A percentile compares a stretch with the other conserved stretches of the same genome.
Conservation (phyloP, 2,113 vertebrate genomes). For the Candoia aspera region DNA sequence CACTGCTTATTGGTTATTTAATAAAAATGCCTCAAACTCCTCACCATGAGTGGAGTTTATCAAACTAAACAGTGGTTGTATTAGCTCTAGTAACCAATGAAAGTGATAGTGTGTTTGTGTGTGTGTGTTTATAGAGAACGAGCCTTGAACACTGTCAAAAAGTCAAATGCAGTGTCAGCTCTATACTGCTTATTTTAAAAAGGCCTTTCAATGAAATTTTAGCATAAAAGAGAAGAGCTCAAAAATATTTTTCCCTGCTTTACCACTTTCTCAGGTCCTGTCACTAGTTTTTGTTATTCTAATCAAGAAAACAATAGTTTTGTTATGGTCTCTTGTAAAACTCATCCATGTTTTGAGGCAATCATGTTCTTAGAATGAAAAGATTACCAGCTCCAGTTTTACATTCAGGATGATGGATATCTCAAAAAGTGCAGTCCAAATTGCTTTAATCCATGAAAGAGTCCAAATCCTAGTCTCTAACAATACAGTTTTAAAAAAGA, state of each 20-base stretch:
- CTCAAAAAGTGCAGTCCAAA: not conserved
- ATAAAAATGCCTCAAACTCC: not conserved
- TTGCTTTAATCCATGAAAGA: not conserved
- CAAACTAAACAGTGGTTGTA: not conserved
- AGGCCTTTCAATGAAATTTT: not conserved
- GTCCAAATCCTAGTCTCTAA: not conserved
- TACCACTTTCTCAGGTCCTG: not conserved
- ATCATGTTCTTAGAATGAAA: not conserved
- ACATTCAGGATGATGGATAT: not conserved
- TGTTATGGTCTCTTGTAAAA: constrained; percentile 19
- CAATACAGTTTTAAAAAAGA: not conserved
- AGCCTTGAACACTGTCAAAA: not conserved
- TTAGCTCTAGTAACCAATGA: not conserved
- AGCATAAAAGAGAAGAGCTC: constrained; percentile 1
- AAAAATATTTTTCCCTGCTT: not conserved
- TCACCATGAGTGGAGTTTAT: not conserved
- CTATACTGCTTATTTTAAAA: not conserved
- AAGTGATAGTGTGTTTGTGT: not conserved
- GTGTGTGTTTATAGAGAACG: too few species aligned
- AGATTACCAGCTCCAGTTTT: constrained; percentile 14
- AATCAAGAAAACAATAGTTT: constrained; percentile 28
- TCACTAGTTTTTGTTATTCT: not conserved
- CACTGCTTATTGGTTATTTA: not conserved
- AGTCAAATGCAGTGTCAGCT: not conserved
- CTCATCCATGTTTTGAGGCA: constrained; percentile 12